Evolutionary conservation across 2,113 vertebrate genomes (phyloP).

Genomic region (Neopipo cinnamomea): DNA sequence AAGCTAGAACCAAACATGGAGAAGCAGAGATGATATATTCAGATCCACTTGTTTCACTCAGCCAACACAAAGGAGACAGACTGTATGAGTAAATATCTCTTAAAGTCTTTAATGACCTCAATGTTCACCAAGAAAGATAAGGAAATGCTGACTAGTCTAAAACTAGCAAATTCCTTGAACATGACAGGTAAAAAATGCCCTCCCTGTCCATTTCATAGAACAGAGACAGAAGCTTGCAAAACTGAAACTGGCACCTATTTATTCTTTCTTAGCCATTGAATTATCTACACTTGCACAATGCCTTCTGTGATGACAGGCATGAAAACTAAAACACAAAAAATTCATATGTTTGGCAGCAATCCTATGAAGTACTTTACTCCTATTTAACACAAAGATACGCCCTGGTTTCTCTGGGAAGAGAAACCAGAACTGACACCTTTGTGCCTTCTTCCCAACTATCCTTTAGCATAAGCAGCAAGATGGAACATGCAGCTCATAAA

Average conservation of each 20-base stretch:
- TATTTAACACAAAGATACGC: neutral
- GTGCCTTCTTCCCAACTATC: neutral
- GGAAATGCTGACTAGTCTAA: neutral
- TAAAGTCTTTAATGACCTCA: neutral
- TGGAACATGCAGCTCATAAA: neutral
- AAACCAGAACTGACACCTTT: neutral
- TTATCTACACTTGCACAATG: neutral
- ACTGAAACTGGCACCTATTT: neutral
- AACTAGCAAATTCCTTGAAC: neutral
- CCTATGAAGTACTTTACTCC: neutral
- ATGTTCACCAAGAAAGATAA: neutral
- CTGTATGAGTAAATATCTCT: neutral
- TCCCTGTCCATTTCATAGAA: neutral
- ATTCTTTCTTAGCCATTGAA: neutral
- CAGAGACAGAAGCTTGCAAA: neutral
- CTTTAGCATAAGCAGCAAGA: neutral
- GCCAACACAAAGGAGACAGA: neutral
- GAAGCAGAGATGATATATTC: neutral
- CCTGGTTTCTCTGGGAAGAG: neutral
- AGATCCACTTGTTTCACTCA: neutral
- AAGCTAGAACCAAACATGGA: neutral
- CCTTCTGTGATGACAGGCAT: neutral
- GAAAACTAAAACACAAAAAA: neutral
- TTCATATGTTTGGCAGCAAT: neutral
- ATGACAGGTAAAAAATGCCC: neutral